These are phyloP conservation scores for Platorchestia sp. DNA, from an alignment of 1,140 invertebrate species.

Conservation along the genomic window DNA sequence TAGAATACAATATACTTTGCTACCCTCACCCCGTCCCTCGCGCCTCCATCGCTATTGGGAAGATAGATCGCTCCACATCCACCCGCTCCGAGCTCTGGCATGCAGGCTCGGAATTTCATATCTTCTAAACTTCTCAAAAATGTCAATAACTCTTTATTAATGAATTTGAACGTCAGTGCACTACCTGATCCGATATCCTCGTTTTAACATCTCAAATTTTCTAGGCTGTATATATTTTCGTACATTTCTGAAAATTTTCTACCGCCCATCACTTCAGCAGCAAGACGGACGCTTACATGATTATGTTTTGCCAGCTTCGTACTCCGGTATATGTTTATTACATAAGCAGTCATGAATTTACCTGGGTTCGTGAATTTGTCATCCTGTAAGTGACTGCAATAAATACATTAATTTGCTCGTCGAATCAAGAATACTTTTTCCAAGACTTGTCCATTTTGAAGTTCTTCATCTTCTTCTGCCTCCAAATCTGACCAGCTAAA, in stretches of 20 bases:
- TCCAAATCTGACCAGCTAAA: background rate
- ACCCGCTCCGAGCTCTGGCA: background rate
- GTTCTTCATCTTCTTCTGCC: background rate
- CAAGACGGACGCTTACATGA: no score
- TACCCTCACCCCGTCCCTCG: background rate
- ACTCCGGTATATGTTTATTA: no score
- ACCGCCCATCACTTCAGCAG: no score
- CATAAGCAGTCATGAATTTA: no score
- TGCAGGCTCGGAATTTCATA: background rate
- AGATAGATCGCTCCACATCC: background rate
- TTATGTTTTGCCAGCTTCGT: no score
- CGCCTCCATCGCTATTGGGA: no score
- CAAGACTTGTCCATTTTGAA: background rate
- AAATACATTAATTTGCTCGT: no score
- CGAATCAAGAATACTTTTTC: no score
- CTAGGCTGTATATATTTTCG: background rate
- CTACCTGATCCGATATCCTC: background rate
- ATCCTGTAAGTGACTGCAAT: background rate
- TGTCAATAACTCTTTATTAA: background rate
- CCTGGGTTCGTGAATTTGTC: no score
- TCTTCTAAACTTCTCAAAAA: background rate
- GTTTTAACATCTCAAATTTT: background rate
- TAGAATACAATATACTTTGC: no score
- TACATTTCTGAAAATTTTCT: background rate
- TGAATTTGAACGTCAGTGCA: background rate